Conservation (phyloP, 2,797 vertebrate species). For the Glyptemys insculpta region DNA sequence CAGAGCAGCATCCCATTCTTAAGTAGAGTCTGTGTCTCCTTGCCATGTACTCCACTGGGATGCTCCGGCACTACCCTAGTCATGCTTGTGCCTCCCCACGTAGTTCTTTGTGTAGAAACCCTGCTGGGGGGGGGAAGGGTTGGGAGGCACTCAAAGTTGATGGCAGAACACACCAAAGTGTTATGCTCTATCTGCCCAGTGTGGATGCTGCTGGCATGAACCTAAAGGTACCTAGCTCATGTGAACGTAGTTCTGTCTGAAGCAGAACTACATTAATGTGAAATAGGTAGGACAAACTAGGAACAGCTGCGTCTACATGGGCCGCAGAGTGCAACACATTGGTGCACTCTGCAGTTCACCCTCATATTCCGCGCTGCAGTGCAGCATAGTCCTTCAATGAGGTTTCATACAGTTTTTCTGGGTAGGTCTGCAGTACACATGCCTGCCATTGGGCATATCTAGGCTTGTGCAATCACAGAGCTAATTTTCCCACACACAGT, state of each 20-base stretch:
- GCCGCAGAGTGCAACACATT: too few species aligned
- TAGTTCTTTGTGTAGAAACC: neutral
- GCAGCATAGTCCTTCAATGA: too few species aligned
- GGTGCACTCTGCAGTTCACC: too few species aligned
- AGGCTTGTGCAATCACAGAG: neutral
- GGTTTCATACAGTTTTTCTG: too few species aligned
- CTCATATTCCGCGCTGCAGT: too few species aligned
- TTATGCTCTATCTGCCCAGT: neutral
- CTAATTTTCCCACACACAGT: neutral
- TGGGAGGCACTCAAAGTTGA: neutral
- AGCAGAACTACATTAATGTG: too few species aligned
- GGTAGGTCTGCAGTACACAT: neutral
- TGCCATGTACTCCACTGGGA: neutral
- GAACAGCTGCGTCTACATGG: too few species aligned
- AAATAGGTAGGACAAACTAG: too few species aligned
- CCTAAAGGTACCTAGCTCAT: too few species aligned
- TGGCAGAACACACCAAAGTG: neutral
- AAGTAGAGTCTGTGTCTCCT: neutral
- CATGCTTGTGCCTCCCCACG: neutral
- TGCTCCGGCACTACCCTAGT: neutral
- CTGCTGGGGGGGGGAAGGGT: accelerated
- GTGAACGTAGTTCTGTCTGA: too few species aligned
- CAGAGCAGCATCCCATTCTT: neutral
- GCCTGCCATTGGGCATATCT: neutral
- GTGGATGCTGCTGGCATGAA: too few species aligned